Conservation (phyloP, 2,888 invertebrate species). For the Mesoligia furuncula region DNA sequence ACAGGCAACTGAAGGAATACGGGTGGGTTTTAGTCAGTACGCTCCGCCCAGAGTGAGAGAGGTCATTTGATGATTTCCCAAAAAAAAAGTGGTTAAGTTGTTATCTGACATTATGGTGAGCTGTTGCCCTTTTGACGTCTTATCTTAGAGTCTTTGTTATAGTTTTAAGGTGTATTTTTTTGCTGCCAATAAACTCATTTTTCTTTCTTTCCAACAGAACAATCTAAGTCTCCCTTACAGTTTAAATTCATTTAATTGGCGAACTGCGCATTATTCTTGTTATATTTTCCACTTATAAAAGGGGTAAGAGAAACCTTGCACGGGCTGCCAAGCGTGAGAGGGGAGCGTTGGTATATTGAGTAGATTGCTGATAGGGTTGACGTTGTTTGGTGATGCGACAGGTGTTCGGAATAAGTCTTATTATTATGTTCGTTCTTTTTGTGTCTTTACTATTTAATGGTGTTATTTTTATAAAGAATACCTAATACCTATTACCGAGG, state of each 20-base stretch:
- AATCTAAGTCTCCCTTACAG: neutral
- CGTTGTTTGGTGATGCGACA: slow-evolving; percentile 39
- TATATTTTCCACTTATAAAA: slow-evolving; percentile 37
- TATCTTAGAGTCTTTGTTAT: neutral
- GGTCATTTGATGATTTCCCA: too few species aligned
- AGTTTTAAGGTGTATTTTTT: neutral
- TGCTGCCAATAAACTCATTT: neutral
- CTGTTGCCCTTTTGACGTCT: neutral
- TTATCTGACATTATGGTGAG: neutral
- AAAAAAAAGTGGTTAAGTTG: too few species aligned
- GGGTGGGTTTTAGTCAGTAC: too few species aligned
- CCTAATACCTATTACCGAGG: too few species aligned
- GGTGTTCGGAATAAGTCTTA: slow-evolving; percentile 46
- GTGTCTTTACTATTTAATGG: neutral
- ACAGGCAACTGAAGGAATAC: too few species aligned
- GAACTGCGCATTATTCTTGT: slow-evolving; percentile 28
- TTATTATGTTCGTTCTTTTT: slow-evolving; percentile 42
- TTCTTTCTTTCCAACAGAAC: neutral
- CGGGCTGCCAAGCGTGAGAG: slow-evolving; percentile 38
- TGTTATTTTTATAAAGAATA: neutral
- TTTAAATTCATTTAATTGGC: neutral
- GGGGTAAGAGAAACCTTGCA: slow-evolving; percentile 45
- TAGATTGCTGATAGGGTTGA: slow-evolving; percentile 55
- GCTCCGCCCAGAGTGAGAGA: too few species aligned
- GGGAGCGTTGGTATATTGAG: slow-evolving; percentile 52